These are phyloP conservation scores for Drosophila athabasca DNA, from an alignment of 1,140 invertebrate species.

Conservation along the genomic window DNA sequence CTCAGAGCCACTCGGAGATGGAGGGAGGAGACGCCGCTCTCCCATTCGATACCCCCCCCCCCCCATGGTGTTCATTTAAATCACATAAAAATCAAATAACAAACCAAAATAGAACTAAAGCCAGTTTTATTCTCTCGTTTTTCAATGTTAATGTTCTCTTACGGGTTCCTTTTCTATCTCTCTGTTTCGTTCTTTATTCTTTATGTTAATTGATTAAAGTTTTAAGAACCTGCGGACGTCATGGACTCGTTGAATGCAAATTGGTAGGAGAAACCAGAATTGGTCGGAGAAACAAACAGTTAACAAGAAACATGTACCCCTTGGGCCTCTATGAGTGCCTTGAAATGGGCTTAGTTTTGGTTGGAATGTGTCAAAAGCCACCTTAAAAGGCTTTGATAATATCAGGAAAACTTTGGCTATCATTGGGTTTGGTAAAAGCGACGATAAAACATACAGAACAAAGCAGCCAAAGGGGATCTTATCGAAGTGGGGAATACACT, in stretches of 20 bases:
- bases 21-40: not conserved
- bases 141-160: constrained; percentile 24
- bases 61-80: constrained; percentile 67
- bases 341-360: constrained; percentile 43
- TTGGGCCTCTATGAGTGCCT: constrained; percentile 16
- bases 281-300: not conserved
- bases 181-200: constrained; percentile 10
- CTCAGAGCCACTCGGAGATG: no score
- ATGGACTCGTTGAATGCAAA: constrained; percentile 23
- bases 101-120: constrained; percentile 33
- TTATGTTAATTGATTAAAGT: constrained; percentile 58
- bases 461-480: no score
- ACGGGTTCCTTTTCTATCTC: constrained; percentile 18
- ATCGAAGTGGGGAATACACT: no score
- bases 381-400: constrained; percentile 16
- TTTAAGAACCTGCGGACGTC: constrained; percentile 23
- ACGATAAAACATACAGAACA: constrained; percentile 19
- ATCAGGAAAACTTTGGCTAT: constrained; percentile 28
- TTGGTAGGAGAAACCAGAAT: constrained; percentile 1
- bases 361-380: constrained; percentile 18
- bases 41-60: not conserved
- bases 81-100: constrained; percentile 67
- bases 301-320: no score
- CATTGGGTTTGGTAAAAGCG: constrained; percentile 15
- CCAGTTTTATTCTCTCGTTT: constrained; percentile 28